Conservation (phyloP, 2,888 invertebrate species). For the Dasysyrphus albostriatus region DNA sequence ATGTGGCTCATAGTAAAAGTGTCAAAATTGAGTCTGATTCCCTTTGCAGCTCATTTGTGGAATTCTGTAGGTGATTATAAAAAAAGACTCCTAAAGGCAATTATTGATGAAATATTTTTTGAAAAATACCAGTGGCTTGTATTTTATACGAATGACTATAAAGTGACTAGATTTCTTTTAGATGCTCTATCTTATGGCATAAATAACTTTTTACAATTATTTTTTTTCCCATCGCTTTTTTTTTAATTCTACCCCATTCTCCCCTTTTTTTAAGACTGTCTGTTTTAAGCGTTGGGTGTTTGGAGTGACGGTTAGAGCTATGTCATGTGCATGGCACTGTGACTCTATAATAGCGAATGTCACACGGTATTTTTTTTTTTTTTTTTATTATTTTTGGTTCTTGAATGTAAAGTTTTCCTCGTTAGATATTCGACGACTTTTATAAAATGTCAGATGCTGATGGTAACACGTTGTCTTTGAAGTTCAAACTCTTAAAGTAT, state of each 20-base stretch:
- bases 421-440: conserved; percentile 40
- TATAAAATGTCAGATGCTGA: conserved; percentile 41
- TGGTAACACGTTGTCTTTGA: conserved; percentile 30
- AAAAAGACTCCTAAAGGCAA: too few relatives aligned
- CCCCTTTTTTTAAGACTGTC: conserved; percentile 3
- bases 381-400: background rate
- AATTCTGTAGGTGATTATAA: too few relatives aligned
- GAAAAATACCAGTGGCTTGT: too few relatives aligned
- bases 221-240: too few relatives aligned
- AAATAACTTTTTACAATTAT: too few relatives aligned
- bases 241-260: background rate
- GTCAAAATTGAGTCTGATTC: too few relatives aligned
- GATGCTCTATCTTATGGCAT: too few relatives aligned
- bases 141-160: too few relatives aligned
- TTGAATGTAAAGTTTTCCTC: conserved; percentile 48
- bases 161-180: too few relatives aligned
- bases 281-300: background rate
- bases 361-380: conserved; percentile 21
- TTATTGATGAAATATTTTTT: too few relatives aligned
- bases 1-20: too few relatives aligned
- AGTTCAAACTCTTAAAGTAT: background rate
- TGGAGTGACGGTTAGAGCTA: background rate
- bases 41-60: too few relatives aligned
- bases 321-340: conserved; percentile 54
- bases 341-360: conserved; percentile 43